Evolutionary conservation across 2,113 vertebrate genomes (phyloP).

Genomic region (Hippocampus zosterae): DNA sequence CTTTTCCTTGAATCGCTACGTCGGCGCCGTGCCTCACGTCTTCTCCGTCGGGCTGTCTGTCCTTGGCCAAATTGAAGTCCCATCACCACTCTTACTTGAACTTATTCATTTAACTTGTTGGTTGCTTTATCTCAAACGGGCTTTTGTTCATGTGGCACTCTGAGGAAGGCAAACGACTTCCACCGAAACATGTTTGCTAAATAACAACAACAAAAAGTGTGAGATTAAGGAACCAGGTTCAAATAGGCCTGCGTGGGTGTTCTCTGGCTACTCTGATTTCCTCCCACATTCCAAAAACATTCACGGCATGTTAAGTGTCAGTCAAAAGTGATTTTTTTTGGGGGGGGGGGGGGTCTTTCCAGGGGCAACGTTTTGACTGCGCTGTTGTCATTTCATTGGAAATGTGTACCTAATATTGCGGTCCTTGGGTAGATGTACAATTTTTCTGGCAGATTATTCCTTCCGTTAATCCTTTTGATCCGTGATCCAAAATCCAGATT

Average conservation of each 20-base stretch:
- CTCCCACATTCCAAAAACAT: too few relatives aligned
- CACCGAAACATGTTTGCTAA: too few relatives aligned
- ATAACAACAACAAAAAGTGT: too few relatives aligned
- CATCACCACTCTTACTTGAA: not conserved
- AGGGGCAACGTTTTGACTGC: not conserved
- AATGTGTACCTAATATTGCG: not conserved
- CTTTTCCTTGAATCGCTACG: slow-evolving; percentile 21
- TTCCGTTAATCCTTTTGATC: slow-evolving; percentile 3
- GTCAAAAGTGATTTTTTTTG: too few relatives aligned
- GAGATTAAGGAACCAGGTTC: too few relatives aligned
- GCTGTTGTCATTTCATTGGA: not conserved
- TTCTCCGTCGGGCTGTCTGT: not conserved
- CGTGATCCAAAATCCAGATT: not conserved
- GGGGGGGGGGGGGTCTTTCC: not conserved
- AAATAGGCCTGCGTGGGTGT: too few relatives aligned
- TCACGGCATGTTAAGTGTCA: too few relatives aligned
- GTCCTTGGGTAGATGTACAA: not conserved
- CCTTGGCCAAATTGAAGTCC: not conserved
- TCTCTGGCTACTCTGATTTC: too few relatives aligned
- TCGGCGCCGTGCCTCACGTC: not conserved
- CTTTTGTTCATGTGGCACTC: too few relatives aligned
- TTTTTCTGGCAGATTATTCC: not conserved
- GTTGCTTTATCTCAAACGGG: too few relatives aligned
- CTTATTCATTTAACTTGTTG: too few relatives aligned
- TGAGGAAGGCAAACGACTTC: too few relatives aligned